Base-by-base conservation (phyloP, 1,140 invertebrate genomes). In the Bombus difficillimus region DNA sequence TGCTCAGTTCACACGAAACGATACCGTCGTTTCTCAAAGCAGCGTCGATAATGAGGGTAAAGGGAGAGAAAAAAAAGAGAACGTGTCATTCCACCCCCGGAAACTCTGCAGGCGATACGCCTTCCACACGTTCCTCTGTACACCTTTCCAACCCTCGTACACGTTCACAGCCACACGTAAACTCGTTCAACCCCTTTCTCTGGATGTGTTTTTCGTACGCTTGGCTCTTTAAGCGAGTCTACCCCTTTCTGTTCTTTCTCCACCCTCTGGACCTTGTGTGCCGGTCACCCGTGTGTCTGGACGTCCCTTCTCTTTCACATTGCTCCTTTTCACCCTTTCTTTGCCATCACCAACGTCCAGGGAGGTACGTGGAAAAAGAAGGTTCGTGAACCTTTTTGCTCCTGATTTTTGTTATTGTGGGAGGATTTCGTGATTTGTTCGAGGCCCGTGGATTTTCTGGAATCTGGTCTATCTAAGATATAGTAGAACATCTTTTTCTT, bases 1-100 rank as follows among this genome's bases (percentile, higher is more conserved):
- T 73, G 69, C 84, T 37, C 81, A 43, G 77, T 87, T 87, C 85
- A 85, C 76, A 62, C 76, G 68, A 89, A 86, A 89, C 81, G 62
- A 66, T 72, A 85, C 71, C 74, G 85, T 74, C 25, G 72, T 59
- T 82, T 57, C 78, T 90, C 88, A 87, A 89, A 86, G 86, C 76
- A 79, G 37, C 59, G 69, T 47, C 88, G 79, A 85, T 90, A 90
- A 90, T 87, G 88, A 90, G 71, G 79, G 37, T 74, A 39, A 71
- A 85, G 53, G 39, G 43, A 76, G 59, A 86, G 28, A 62, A n/a
- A 62, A 83, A 85, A 87, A 87, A 84, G 68, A 39, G 81, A 66
- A 66, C 57, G 57, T 37, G 66, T 66, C 43, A 32, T 59, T 64
- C 43, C 53, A 37, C 28, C 47, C 22, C 25, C 15, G 47, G 75